Conservation (phyloP, 2,113 vertebrate genomes). For the Zosterops lateralis region DNA sequence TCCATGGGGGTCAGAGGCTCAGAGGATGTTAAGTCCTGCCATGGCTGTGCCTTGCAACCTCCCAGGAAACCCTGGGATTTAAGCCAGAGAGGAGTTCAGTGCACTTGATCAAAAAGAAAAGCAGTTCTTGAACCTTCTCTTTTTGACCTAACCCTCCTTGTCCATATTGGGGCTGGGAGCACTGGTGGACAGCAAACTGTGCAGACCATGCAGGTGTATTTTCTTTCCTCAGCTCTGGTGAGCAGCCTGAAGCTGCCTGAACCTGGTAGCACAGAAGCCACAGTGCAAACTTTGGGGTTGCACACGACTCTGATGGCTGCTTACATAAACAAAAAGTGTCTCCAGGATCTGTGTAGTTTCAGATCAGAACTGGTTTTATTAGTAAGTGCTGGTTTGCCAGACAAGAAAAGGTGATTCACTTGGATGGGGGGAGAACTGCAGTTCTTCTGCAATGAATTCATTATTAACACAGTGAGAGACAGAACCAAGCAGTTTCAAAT, state of each 20-base stretch:
- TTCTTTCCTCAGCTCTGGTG: neutral
- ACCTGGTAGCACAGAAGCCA: neutral
- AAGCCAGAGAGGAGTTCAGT: neutral
- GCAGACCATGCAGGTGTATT: neutral
- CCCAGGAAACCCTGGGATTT: neutral
- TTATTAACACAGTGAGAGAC: constrained; percentile 53
- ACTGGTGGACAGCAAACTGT: neutral
- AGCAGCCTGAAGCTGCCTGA: neutral
- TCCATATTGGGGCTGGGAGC: neutral
- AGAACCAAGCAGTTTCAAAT: constrained; percentile 55
- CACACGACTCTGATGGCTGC: neutral
- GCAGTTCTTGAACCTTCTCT: neutral
- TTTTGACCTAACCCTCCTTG: neutral
- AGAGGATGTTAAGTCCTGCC: neutral
- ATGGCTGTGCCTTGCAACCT: neutral
- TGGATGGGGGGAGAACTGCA: neutral
- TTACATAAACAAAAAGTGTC: neutral
- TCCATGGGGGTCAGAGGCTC: neutral
- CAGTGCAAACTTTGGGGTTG: neutral
- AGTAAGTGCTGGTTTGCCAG: neutral
- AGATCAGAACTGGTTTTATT: neutral
- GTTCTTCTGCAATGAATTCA: constrained; percentile 41
- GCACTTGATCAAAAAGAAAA: neutral
- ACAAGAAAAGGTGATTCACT: constrained; percentile 11
- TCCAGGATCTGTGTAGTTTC: neutral